Conservation (phyloP, 2,797 vertebrate species). For the Anableps anableps region DNA sequence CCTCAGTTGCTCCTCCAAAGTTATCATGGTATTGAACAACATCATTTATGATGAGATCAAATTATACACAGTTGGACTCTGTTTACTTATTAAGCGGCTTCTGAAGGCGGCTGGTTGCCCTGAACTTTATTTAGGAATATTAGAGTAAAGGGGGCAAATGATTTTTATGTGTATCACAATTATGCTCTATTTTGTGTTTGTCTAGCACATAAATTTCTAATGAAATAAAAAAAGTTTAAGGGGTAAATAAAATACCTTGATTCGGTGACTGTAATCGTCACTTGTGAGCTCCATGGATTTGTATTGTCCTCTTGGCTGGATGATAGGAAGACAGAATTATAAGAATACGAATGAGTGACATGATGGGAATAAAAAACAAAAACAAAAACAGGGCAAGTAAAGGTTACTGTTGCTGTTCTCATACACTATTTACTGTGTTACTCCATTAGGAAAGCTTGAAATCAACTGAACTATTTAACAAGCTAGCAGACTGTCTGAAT, state of each 20-base stretch:
- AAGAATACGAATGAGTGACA: conserved; percentile 40
- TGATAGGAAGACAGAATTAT: conserved; percentile 13
- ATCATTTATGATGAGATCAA: neutral
- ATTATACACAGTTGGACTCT: neutral
- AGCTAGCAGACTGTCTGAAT: conserved; percentile 54
- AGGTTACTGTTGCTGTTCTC: conserved; percentile 67
- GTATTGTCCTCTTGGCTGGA: conserved; percentile 46
- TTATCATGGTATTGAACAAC: neutral
- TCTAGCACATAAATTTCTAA: neutral
- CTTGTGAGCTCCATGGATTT: conserved; percentile 45
- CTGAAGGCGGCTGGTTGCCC: neutral
- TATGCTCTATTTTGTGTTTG: neutral
- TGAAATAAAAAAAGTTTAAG: neutral
- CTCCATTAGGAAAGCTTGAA: conserved; percentile 56
- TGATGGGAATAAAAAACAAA: conserved; percentile 24
- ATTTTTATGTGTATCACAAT: neutral
- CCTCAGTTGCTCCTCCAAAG: neutral
- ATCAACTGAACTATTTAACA: conserved; percentile 60
- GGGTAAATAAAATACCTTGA: conserved; percentile 53
- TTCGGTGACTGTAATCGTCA: conserved; percentile 51
- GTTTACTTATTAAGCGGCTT: neutral
- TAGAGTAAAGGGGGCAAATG: neutral
- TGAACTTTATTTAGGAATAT: neutral
- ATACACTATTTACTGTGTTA: conserved; percentile 68
- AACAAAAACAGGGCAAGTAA: conserved; percentile 54